A percentile compares a stretch with the other conserved stretches of the same genome.
These are phyloP conservation scores for Latrodectus elegans DNA, from an alignment of 2,888 invertebrate species.

Conservation along the genomic window DNA sequence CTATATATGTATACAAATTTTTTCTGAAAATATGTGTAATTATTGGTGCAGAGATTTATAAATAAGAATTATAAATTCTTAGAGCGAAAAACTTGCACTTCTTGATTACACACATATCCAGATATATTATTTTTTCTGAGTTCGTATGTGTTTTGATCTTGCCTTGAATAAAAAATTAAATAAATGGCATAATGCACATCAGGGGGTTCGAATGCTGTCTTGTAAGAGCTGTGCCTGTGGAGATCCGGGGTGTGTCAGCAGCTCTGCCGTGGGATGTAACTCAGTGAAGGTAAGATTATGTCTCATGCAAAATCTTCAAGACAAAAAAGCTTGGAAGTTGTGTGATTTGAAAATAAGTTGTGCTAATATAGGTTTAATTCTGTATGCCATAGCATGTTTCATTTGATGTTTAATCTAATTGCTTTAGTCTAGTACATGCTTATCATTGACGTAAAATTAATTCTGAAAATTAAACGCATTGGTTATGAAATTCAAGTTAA, in stretches of 20 bases:
- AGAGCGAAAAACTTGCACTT: background rate
- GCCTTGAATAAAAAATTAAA: constrained; percentile 7
- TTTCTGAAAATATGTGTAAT: constrained; percentile 5
- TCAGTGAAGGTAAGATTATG: constrained; percentile 50
- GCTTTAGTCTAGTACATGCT: background rate
- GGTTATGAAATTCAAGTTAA: no score
- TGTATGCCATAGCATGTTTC: background rate
- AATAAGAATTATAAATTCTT: background rate
- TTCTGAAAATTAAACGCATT: no score
- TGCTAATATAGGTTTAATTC: no score
- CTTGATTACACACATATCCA: constrained; percentile 3
- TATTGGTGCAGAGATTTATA: background rate
- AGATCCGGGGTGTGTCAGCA: constrained; percentile 43
- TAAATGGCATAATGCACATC: constrained; percentile 38
- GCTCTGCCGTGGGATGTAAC: constrained; percentile 42
- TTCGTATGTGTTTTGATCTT: constrained; percentile 9
- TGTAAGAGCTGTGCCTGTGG: constrained; percentile 58
- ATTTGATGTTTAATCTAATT: background rate
- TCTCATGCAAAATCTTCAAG: constrained; percentile 21
- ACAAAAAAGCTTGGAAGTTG: background rate
- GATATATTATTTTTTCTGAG: constrained; percentile 3
- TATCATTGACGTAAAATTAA: background rate
- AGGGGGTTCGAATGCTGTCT: constrained; percentile 58
- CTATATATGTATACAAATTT: background rate
- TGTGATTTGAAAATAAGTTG: background rate